A percentile compares a stretch with the other conserved stretches of the same genome.
These are phyloP conservation scores for Gymnobelideus leadbeateri DNA, from an alignment of 2,113 vertebrate species.

Conservation along the genomic window DNA sequence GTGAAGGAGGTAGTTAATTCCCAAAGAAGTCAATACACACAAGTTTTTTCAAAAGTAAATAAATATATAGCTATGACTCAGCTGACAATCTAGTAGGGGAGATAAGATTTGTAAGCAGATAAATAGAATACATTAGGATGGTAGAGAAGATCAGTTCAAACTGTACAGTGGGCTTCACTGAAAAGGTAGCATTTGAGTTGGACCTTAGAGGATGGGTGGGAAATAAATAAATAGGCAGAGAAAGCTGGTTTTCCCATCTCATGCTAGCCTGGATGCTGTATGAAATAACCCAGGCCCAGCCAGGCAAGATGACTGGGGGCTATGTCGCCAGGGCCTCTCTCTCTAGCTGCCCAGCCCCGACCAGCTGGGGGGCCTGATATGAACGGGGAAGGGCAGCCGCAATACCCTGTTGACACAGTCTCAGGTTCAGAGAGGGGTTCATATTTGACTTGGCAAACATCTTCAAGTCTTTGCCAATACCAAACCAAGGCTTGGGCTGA, in stretches of 20 bases:
- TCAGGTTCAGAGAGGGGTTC: constrained; percentile 64
- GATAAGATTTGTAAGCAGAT: background rate
- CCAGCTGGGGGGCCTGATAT: constrained; percentile 26
- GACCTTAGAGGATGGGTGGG: background rate
- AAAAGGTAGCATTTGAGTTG: background rate
- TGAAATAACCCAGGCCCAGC: background rate
- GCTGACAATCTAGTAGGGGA: background rate
- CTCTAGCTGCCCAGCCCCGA: background rate
- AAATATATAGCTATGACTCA: background rate
- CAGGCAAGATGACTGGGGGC: background rate
- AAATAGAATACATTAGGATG: background rate
- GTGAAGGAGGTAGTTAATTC: background rate
- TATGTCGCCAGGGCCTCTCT: background rate
- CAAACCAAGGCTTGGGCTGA: constrained; percentile 43
- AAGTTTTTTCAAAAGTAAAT: background rate
- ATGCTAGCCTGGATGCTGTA: background rate
- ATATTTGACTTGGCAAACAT: constrained; percentile 70
- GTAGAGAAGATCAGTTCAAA: background rate
- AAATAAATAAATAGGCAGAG: background rate
- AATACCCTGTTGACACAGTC: constrained; percentile 51
- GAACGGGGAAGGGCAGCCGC: constrained; percentile 50
- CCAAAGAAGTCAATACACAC: background rate
- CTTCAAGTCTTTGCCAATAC: constrained; percentile 5
- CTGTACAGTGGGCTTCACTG: background rate
- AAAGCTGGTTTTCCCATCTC: background rate